phyloP scores from a whole-genome alignment of 2,888 invertebrate species.

The Epinotia brunnichana region DNA sequence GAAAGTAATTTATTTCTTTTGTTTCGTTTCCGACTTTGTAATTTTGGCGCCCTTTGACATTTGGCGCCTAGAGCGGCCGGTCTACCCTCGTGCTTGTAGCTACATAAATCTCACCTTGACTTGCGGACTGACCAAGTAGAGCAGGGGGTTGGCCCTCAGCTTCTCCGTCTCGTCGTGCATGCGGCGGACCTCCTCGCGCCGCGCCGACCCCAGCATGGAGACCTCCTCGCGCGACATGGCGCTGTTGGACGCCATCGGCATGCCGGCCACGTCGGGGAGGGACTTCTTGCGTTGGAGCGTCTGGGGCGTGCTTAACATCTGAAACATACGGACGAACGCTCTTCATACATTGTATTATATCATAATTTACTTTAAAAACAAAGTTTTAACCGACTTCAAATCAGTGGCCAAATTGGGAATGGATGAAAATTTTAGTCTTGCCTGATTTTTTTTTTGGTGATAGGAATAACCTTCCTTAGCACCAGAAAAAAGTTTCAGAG shows the following conservation, averaged over 20 bases:
- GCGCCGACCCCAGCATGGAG: constrained; percentile 95
- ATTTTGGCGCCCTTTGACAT: no score
- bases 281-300: constrained; percentile 97
- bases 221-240: constrained; percentile 97
- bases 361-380: no score
- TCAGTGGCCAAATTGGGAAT: no score
- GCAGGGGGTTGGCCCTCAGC: constrained; percentile 96
- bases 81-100: no score
- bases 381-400: no score
- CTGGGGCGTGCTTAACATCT: constrained; percentile 91
- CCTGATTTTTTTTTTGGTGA: no score
- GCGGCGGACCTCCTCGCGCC: constrained; percentile 96
- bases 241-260: constrained; percentile 91
- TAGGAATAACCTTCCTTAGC: no score
- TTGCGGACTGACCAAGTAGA: constrained; percentile 98
- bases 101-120: constrained; percentile 89
- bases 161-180: constrained; percentile 96
- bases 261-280: constrained; percentile 95
- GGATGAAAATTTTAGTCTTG: no score
- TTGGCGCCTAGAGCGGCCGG: no score
- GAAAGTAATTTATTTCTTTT: no score
- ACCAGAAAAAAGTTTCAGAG: no score
- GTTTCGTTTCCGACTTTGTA: no score
- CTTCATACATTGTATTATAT: constrained; percentile 11
- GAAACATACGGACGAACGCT: constrained; percentile 55